Conservation (phyloP, 2,797 vertebrate genomes). For the Chelon labrosus region DNA sequence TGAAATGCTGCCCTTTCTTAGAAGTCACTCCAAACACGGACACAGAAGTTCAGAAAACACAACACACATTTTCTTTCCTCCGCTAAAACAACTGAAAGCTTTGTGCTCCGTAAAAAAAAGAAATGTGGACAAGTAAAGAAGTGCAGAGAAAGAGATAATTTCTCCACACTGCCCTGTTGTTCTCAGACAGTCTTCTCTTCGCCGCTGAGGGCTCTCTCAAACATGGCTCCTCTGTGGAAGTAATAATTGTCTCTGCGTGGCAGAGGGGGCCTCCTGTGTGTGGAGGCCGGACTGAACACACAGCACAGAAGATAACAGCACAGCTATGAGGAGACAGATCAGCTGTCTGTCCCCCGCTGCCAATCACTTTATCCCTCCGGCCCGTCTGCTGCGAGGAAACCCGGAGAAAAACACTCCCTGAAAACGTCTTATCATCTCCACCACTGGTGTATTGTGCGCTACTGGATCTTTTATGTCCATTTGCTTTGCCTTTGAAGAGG, state of each 20-base stretch:
- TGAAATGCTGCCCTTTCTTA: slow-evolving; percentile 74
- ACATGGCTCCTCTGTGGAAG: slow-evolving; percentile 52
- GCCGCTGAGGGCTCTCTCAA: slow-evolving; percentile 29
- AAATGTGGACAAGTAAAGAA: slow-evolving; percentile 4
- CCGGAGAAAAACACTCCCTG: slow-evolving; percentile 41
- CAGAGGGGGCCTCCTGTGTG: slow-evolving; percentile 54
- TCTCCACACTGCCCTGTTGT: slow-evolving; percentile 20
- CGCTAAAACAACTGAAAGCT: slow-evolving; percentile 37
- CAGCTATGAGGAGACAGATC: slow-evolving; percentile 68
- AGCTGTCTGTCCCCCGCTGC: slow-evolving; percentile 71
- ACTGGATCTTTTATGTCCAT: slow-evolving; percentile 67
- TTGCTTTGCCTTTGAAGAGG: slow-evolving; percentile 69
- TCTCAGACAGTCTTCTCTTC: slow-evolving; percentile 6
- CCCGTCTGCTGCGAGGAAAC: slow-evolving; percentile 45
- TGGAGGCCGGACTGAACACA: slow-evolving; percentile 64
- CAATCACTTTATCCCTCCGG: slow-evolving; percentile 73
- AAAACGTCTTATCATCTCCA: slow-evolving; percentile 69
- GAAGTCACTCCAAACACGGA: slow-evolving; percentile 72
- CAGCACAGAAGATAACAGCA: slow-evolving; percentile 69
- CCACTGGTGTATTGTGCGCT: slow-evolving; percentile 39
- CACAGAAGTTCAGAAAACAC: slow-evolving; percentile 42
- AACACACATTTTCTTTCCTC: slow-evolving; percentile 3
- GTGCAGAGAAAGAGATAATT: slow-evolving; percentile 2
- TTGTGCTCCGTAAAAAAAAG: neutral
- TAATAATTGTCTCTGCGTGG: slow-evolving; percentile 73